Evolutionary conservation across 2,113 vertebrate species (phyloP), one percentile per base, ranked within the genome.

Genomic region (Natator depressus): DNA sequence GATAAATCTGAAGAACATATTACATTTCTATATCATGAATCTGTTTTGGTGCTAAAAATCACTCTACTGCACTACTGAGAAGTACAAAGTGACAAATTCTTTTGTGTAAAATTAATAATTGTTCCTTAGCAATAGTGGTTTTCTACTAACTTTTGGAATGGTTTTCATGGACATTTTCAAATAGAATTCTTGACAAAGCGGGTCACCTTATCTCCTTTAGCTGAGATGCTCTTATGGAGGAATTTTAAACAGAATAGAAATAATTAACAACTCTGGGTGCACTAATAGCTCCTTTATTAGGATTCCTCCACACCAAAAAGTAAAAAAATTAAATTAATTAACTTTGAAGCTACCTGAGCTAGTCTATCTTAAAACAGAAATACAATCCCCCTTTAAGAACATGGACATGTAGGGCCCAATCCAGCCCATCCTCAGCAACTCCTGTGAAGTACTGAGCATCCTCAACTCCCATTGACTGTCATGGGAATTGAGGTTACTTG

Each of bases 291-390:
- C 87, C 80, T 96, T 96, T 62, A 51, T 75, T 80, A 91, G 54
- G 80, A 92, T 95, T 93, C 90, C 78, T 91, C 82, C 8, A 6
- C 20, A 55, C 82, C 82, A 84, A 76, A 47, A 50, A 88, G 54
- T 46, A 95, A 95, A 96, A 97, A 95, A 85, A 16, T 87, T 49
- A 92, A 83, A 54, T 83, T 62, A 84, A 91, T 91, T 93, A 93
- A 55, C 82, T 94, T 89, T 51, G 80, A 75, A 97, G 92, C 79
- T 79, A 83, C 0, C 3, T 47, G 81, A 29, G 27, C 38, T 17
- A 46, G 51, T 91, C 89, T 14, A 93, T 79, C 53, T 72, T 90
- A 82, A 69, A 81, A 89, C 16, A 62, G 75, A 92, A 91, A 89
- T 89, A 20, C 54, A 55, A 53, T 27, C 57, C n/a, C 42, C 84